phyloP scores from a whole-genome alignment of 37 sponge, comb jelly and placozoan species.

The Petrosia ficiformis region DNA sequence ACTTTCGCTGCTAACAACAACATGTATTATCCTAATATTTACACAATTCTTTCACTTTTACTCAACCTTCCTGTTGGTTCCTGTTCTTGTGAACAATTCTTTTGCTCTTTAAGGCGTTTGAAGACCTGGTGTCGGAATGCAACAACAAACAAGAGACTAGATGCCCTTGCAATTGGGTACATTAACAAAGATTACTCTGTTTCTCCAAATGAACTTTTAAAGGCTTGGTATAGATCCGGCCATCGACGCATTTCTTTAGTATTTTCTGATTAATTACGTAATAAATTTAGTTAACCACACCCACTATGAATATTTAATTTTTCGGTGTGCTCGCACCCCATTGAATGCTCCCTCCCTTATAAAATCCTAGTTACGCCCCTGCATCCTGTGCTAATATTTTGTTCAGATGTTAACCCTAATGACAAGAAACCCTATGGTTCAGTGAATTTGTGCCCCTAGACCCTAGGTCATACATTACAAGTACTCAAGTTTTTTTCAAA shows the following conservation, averaged over 20 bases:
- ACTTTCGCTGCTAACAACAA: neutral
- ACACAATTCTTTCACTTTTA: constrained; percentile 4
- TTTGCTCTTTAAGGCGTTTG: constrained; percentile 3
- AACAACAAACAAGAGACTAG: constrained; percentile 2
- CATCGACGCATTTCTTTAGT: constrained; percentile 12
- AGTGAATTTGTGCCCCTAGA: no score
- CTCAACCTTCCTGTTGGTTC: constrained; percentile 2
- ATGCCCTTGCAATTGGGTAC: constrained; percentile 20
- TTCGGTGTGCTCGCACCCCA: no score
- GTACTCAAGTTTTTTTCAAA: no score
- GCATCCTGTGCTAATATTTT: no score
- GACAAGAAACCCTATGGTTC: no score
- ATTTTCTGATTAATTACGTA: neutral
- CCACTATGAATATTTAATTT: no score
- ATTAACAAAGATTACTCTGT: constrained; percentile 12
- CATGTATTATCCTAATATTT: constrained; percentile 10
- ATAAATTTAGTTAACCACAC: no score
- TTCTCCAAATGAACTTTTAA: constrained; percentile 9
- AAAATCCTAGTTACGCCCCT: no score
- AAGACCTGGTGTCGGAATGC: constrained; percentile 2
- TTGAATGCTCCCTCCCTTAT: no score
- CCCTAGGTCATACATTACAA: no score
- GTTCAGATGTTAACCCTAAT: no score
- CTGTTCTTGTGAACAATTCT: constrained; percentile 21
- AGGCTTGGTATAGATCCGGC: constrained; percentile 19